These are phyloP conservation scores for Ditylenchus weischeri DNA, from an alignment of 2,888 invertebrate genomes.

Conservation along the genomic window DNA sequence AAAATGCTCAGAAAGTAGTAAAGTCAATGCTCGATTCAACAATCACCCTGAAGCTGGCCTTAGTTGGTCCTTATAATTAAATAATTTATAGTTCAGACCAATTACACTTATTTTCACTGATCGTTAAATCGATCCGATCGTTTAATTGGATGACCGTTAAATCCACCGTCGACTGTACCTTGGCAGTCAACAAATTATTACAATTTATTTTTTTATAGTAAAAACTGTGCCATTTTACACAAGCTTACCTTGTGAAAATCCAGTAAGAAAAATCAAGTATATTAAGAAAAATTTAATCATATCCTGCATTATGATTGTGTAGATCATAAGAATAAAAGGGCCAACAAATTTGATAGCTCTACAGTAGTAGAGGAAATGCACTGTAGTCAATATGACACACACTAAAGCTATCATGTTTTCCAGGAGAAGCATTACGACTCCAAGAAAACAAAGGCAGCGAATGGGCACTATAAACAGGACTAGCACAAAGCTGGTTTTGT, in stretches of 20 bases:
- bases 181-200: background rate
- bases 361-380: slow-evolving; percentile 94
- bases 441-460: slow-evolving; percentile 36
- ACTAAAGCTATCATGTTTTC: slow-evolving; percentile 88
- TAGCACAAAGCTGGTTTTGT: slow-evolving; percentile 83
- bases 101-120: no score
- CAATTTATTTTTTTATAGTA: background rate
- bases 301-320: slow-evolving; percentile 95
- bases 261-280: slow-evolving; percentile 92
- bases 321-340: slow-evolving; percentile 66
- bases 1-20: no score
- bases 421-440: slow-evolving; percentile 75
- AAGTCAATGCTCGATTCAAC: no score
- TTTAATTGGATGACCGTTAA: no score
- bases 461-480: slow-evolving; percentile 37
- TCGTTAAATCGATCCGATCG: no score
- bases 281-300: slow-evolving; percentile 89
- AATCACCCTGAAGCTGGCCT: no score
- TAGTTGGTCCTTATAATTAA: no score
- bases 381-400: slow-evolving; percentile 90
- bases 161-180: no score
- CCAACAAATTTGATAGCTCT: slow-evolving; percentile 66
- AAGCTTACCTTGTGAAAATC: slow-evolving; percentile 76
- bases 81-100: no score
- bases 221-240: background rate